phyloP scores from a whole-genome alignment of 2,113 vertebrate genomes.

The Bubo scandiacus region DNA sequence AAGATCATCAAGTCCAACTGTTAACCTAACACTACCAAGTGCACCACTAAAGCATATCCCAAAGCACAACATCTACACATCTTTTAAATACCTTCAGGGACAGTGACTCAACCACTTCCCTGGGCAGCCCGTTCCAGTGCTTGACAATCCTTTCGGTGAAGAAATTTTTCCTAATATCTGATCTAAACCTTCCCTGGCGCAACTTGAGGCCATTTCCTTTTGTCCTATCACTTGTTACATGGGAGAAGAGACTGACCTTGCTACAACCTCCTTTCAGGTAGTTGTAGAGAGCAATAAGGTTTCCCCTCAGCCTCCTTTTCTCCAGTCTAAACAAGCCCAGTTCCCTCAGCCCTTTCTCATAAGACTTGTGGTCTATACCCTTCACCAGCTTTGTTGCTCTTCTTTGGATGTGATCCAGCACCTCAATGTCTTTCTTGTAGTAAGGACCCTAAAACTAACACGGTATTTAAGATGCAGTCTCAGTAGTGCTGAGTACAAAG shows the following conservation, averaged over 20 bases:
- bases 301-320: neutral
- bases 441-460: neutral
- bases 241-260: neutral
- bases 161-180: neutral
- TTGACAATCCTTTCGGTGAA: neutral
- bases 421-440: neutral
- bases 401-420: neutral
- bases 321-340: neutral
- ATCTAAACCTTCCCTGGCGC: neutral
- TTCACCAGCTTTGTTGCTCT: fast-evolving
- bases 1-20: fast-evolving
- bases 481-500: neutral
- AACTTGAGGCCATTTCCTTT: neutral
- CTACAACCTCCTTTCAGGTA: neutral
- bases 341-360: fast-evolving
- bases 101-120: neutral
- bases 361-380: neutral
- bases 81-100: neutral
- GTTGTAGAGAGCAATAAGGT: neutral
- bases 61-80: neutral
- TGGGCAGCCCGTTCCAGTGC: neutral
- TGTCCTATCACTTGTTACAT: neutral
- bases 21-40: neutral
- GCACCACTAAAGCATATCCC: neutral
- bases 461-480: fast-evolving